These are phyloP conservation scores for Idaea aversata DNA, from an alignment of 2,888 invertebrate species.

Conservation along the genomic window DNA sequence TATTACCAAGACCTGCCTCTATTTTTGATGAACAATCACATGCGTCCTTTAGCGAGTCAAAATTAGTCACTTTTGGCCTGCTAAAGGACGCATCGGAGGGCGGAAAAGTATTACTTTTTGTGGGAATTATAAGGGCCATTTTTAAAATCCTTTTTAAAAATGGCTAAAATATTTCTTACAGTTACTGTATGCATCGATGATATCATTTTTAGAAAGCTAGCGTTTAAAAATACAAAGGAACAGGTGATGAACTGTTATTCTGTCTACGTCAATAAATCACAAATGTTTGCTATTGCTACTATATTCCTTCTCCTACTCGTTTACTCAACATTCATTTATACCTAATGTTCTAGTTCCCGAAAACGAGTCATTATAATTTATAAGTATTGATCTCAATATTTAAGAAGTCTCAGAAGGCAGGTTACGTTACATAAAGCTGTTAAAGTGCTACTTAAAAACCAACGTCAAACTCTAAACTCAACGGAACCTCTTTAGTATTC, in stretches of 20 bases:
- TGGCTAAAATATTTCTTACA: background rate
- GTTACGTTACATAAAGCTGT: background rate
- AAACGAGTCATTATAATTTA: background rate
- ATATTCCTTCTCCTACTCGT: conserved; percentile 12
- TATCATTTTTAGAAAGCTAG: conserved; percentile 44
- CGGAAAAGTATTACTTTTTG: too few species aligned
- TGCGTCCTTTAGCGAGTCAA: too few species aligned
- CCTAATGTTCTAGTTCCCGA: conserved; percentile 2
- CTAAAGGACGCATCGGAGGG: too few species aligned
- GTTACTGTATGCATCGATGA: conserved; percentile 33
- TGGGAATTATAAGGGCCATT: too few species aligned
- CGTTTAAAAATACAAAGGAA: conserved; percentile 52
- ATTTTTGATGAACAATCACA: too few species aligned
- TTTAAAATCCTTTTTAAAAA: too few species aligned
- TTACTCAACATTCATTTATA: conserved; percentile 6
- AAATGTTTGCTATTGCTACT: conserved; percentile 46
- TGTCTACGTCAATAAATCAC: conserved; percentile 45
- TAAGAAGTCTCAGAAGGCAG: background rate
- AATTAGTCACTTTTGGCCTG: too few species aligned
- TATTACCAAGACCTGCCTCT: too few species aligned
- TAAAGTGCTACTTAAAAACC: background rate
- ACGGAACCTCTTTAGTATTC: background rate
- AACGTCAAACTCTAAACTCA: background rate
- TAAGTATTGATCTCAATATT: background rate
- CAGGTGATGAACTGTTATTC: conserved; percentile 49